Base-by-base conservation (phyloP, 2,888 invertebrate genomes). In the Meiosimyza decipiens region DNA sequence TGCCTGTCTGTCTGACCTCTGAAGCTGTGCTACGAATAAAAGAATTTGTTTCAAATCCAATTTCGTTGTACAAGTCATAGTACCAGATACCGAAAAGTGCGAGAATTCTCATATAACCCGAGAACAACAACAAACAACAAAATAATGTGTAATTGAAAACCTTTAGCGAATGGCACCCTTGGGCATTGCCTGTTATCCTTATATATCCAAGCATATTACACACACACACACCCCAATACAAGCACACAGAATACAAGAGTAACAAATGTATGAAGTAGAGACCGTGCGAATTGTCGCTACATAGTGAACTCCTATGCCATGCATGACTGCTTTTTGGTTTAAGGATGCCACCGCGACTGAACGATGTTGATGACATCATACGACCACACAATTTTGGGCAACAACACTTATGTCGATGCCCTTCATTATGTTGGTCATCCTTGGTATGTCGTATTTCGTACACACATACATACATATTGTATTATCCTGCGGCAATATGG, bases 91-190 rank as follows among this genome's bases (percentile, higher is more conserved):
- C 40, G 40, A 40, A 40, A 9, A 40, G 6, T 40, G 40, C 9
- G 40, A 40, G 9, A 40, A 40, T 40, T 40, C 40, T 6, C 40
- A 40, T 40, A 7, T 40, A 40, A 7, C 40, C 6, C 9, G 4
- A 9, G 1, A 40, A 40, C 40, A 40, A 40, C 6, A 40, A 40
- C 40, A 40, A 40, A 40, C 40, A 57, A 75, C 72, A 78, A 76
- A 79, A 82, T 85, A 82, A 85, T 84, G 82, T 85, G 85, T 85
- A 85, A 84, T 85, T 84, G 85, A 85, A 84, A 85, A 85, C 85
- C 84, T 80, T 82, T 78, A 74, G 77, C 78, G 74, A 81, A 85
- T 84, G 82, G 85, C 80, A 82, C 84, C 80, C 84, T 73, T 71
- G 83, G 83, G 84, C 69, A 67, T 57, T 47, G 67, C 9, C 51